Evolutionary conservation across 2,113 vertebrate species (phyloP), one percentile per base, ranked within the genome.

Genomic region (Gila orcuttii): DNA sequence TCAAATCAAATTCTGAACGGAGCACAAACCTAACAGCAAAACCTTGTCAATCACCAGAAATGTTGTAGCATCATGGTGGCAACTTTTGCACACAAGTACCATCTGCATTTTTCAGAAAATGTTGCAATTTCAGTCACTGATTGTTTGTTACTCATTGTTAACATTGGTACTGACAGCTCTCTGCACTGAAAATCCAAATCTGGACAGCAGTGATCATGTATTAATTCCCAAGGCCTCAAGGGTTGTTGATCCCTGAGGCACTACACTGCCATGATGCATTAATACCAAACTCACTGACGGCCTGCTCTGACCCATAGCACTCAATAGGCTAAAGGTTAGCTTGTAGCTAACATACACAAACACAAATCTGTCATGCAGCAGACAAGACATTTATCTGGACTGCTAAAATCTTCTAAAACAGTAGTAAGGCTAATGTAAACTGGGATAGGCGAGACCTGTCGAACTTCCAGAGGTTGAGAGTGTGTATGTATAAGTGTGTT

Each of bases 341-440:
- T 39, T 73, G 87, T 84, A 60, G 74, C 82, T 76, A 81, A 85
- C 62, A 88, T 36, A 84, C 15, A 89, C 87, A 90, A 89, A 89
- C 82, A 86, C 85, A 87, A 69, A 87, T 86, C 88, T 85, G 82
- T 90, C 85, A 80, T 47, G 79, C 82, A 85, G 59, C 52, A 71
- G 88, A 85, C 88, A 82, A 87, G 88, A 86, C 73, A 85, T 83
- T 71, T 86, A 77, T 76, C 59, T 76, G 74, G 39, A 84, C 74
- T 7, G 82, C 75, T 85, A 68, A 87, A 77, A 81, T 39, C 55
- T 60, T 68, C 69, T 74, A 55, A 86, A 88, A 83, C 73, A 83
- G 85, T 86, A 86, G 28, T 60, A 71, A 25, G 52, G 74, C 74
- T 52, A 36, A 47, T 62, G 57, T 84, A 82, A 68, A 13, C 36